Evolutionary conservation across 1,140 invertebrate species (phyloP), one percentile per base, ranked within the genome.

Genomic region (Tyrophagus putrescentiae): DNA sequence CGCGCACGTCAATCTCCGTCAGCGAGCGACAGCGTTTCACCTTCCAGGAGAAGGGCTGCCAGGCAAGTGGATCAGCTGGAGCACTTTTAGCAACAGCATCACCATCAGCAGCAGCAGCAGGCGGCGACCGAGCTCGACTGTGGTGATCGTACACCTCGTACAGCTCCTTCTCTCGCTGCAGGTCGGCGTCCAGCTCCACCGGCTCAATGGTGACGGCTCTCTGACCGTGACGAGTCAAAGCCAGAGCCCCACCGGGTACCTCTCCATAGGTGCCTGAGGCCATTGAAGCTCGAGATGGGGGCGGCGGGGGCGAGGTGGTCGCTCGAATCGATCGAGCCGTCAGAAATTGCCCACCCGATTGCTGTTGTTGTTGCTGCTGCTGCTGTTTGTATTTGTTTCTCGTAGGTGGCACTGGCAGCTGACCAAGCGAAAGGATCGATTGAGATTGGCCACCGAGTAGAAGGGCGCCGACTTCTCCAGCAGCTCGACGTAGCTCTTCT

Each of bases 31-130:
- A 59, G 41, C 61, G 42, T 36, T 44, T 34, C 7, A 45, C 44
- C 31, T 62, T 62, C 56, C 57, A 62, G 9, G 29, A 25, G 52
- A 60, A 62, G 27, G 61, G 57, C 18, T 52, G 29, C 61, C 61
- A 62, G 29, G 41, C 23, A 4, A 62, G 41, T 31, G 56, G 21
- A 29, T 60, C 61, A 13, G 23, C 28, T n/a, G n/a, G n/a, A n/a
- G n/a, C 6, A 42, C 48, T 6, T 21, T 48, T 48, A 27, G 44
- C 6, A 6, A 7, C 6, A 21, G 44, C 5, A 13, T 6, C 13
- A 29, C 44, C 31, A 6, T n/a, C 5, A 21, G 5, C 23, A 21
- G 44, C 5, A 13, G 44, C 13, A 21, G 44, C 5, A n/a, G 6
- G 44, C 31, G 44, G 44, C 5, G 44, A 29, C n/a, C 6, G 6